These are phyloP conservation scores for Polietes domitor DNA, from an alignment of 2,888 invertebrate genomes.

Conservation along the genomic window DNA sequence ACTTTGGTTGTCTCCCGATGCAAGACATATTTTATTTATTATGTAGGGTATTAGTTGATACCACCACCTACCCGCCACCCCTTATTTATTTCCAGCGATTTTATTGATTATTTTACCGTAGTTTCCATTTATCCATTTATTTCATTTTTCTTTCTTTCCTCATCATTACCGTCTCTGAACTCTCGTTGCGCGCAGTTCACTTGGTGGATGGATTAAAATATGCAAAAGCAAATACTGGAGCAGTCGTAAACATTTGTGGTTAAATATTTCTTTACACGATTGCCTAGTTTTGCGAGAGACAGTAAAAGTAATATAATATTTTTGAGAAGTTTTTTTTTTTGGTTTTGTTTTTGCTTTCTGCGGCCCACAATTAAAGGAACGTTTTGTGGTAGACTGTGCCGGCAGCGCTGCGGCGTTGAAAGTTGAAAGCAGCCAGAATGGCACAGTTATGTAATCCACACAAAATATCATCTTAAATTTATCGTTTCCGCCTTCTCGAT, in stretches of 20 bases:
- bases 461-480: neutral
- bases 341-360: neutral
- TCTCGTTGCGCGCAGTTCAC: neutral
- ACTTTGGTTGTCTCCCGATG: too few relatives aligned
- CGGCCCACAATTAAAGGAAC: neutral
- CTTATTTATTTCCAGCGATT: too few relatives aligned
- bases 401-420: too few relatives aligned
- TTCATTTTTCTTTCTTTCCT: neutral
- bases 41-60: too few relatives aligned
- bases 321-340: neutral
- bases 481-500: too few relatives aligned
- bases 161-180: neutral
- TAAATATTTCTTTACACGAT: neutral
- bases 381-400: neutral
- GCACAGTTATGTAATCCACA: neutral
- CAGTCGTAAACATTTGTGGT: neutral
- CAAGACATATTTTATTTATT: too few relatives aligned
- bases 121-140: too few relatives aligned
- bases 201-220: neutral
- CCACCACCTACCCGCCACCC: too few relatives aligned
- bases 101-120: too few relatives aligned
- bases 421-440: neutral
- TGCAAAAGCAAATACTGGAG: neutral
- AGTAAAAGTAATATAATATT: neutral
- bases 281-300: neutral